Evolutionary conservation across 2,888 invertebrate species (phyloP).

Genomic region (Leucania comma): DNA sequence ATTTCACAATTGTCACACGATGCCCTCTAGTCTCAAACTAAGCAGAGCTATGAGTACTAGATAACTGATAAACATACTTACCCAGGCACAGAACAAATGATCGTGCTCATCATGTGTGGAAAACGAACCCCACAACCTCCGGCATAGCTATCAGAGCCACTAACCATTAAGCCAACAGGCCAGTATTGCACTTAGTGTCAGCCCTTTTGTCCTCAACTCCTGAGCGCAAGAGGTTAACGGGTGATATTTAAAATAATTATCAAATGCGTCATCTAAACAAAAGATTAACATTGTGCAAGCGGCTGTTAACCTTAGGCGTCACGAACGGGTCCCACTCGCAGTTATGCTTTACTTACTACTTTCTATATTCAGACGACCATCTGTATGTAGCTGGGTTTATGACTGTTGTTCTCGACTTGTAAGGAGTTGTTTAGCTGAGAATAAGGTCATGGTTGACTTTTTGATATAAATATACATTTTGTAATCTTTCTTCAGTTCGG

Average conservation of each 20-base stretch:
- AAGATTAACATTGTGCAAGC: conserved; percentile 35
- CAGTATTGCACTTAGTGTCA: too few species aligned
- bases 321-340: conserved; percentile 38
- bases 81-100: too few species aligned
- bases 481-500: background rate
- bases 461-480: background rate
- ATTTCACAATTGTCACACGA: too few species aligned
- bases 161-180: too few species aligned
- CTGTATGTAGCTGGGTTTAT: conserved; percentile 30
- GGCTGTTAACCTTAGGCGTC: conserved; percentile 36
- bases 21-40: too few species aligned
- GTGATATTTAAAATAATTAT: background rate
- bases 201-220: too few species aligned
- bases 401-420: conserved; percentile 13
- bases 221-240: background rate
- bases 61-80: too few species aligned
- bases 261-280: conserved; percentile 16
- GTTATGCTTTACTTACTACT: conserved; percentile 50
- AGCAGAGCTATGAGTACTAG: too few species aligned
- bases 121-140: too few species aligned
- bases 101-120: too few species aligned
- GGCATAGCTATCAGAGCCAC: too few species aligned
- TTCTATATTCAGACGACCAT: conserved; percentile 53
- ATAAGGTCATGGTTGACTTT: conserved; percentile 15
- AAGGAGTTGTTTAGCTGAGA: conserved; percentile 33